Evolutionary conservation across 2,113 vertebrate species (phyloP).

Genomic region (Halichoeres trimaculatus): DNA sequence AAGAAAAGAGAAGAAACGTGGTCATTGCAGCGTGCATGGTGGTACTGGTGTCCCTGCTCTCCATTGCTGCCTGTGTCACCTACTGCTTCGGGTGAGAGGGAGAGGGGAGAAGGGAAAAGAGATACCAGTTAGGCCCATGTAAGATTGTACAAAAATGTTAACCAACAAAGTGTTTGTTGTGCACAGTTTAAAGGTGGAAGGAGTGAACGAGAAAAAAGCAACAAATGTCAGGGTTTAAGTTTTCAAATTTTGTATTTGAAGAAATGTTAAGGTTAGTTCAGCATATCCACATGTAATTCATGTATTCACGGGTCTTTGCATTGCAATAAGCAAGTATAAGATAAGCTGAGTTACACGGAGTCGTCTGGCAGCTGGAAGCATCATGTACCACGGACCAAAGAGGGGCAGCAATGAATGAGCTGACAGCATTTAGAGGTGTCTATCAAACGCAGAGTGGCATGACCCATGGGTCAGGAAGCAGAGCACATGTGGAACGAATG

Average conservation of each 20-base stretch:
- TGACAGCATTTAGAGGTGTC: conserved; percentile 54
- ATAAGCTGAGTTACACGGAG: conserved; percentile 2
- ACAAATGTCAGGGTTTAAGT: too few relatives aligned
- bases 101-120: not conserved
- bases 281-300: not conserved
- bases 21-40: conserved; percentile 74
- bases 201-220: too few relatives aligned
- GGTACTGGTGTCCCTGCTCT: conserved; percentile 80
- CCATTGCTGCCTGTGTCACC: conserved; percentile 75
- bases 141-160: too few relatives aligned
- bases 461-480: conserved; percentile 43
- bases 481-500: conserved; percentile 63
- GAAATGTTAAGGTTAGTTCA: not conserved
- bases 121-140: not conserved
- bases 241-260: not conserved
- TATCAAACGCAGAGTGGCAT: conserved; percentile 59
- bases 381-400: not conserved
- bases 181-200: too few relatives aligned
- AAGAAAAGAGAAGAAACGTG: conserved; percentile 80
- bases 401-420: conserved; percentile 33
- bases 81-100: conserved; percentile 86
- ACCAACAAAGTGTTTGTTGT: too few relatives aligned
- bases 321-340: not conserved
- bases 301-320: not conserved
- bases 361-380: conserved; percentile 6